Evolutionary conservation across 2,888 invertebrate genomes (phyloP).

Genomic region (Pristionchus maxplancki): DNA sequence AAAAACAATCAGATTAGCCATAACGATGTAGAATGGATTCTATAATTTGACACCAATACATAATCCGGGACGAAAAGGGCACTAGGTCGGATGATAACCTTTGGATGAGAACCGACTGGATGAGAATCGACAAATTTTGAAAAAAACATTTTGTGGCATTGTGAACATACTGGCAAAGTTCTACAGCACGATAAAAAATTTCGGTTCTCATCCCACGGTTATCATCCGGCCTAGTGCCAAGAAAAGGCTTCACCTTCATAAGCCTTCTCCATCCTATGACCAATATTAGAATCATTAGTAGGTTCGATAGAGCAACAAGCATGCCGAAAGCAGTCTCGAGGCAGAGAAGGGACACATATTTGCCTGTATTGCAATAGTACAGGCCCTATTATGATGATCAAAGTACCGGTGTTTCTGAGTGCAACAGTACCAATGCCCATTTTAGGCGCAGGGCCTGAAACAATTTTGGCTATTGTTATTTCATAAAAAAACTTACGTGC

Average conservation of each 20-base stretch:
- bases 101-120: too few relatives aligned
- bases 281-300: not conserved
- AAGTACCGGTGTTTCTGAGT: not conserved
- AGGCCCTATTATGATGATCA: too few relatives aligned
- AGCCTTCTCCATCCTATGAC: not conserved
- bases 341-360: not conserved
- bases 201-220: too few relatives aligned
- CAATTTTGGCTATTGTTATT: too few relatives aligned
- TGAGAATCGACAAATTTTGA: too few relatives aligned
- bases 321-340: not conserved
- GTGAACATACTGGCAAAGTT: too few relatives aligned
- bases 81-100: too few relatives aligned
- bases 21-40: constrained; percentile 10
- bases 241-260: not conserved
- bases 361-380: not conserved
- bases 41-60: not conserved
- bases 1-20: not conserved
- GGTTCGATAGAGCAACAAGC: not conserved
- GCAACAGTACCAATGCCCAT: not conserved
- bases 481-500: too few relatives aligned
- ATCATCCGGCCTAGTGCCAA: too few relatives aligned
- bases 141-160: not conserved
- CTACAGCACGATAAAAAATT: too few relatives aligned
- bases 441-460: not conserved
- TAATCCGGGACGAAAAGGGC: too few relatives aligned